Evolutionary conservation across 2,888 invertebrate species (phyloP), one percentile per base, ranked within the genome.

Genomic region (Chloroclysta siterata): DNA sequence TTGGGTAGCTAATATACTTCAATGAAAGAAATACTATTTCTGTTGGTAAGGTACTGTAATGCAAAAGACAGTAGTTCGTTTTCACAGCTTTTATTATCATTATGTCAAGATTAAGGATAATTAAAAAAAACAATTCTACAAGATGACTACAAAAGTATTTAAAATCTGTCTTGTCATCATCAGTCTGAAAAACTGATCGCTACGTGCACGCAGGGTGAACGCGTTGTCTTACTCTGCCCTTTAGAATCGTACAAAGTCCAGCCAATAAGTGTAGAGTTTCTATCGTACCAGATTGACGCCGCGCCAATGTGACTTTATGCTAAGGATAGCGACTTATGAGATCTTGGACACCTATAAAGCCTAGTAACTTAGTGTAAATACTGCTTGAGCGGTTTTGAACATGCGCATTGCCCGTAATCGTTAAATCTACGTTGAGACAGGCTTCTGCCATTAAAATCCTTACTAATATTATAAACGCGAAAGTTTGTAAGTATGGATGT

Each of bases 221-320:
- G 0, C 36, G 2, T 36, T 39, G 11, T 1, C 8, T 8, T 7
- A 8, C 33, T 33, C 33, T 3, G 33, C 8, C 10, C 11, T 11
- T 39, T 10, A 39, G 2, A 39, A 39, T 11, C 36, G 36, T 11
- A 39, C 36, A 0, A 33, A 33, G 33, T 33, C 33, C 74, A 71
- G 69, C 66, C 76, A 82, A 82, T 82, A 85, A 82, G 82, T 82
- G 80, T 84, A 74, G 75, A 76, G 77, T 84, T 84, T 80, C 83
- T 79, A 76, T 73, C 67, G 62, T 75, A 71, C 72, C 71, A 72
- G 67, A 70, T 75, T 75, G 73, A 74, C 72, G 77, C 75, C 77
- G 77, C 73, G 77, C 75, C 81, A 76, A 79, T 80, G 73, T 73
- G 73, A 74, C 72, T 84, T 84, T 83, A 83, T 79, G 83, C 72